Conservation (phyloP, 2,797 vertebrate genomes). For the Saxicola maurus region DNA sequence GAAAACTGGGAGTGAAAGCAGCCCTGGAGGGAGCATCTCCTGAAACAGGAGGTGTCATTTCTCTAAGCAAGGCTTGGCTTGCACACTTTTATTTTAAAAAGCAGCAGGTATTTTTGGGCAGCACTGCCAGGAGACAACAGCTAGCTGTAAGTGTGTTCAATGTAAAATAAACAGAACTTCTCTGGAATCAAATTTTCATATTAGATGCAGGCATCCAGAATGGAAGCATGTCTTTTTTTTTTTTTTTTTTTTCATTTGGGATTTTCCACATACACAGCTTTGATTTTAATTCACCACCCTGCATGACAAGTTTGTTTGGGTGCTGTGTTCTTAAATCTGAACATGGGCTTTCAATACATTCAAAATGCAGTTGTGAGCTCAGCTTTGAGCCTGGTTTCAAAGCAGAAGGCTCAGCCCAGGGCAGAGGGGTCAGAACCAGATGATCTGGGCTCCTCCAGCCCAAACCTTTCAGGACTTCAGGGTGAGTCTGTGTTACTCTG, state of each 20-base stretch:
- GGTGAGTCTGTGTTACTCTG: not conserved
- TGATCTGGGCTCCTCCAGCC: not conserved
- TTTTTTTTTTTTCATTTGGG: not conserved
- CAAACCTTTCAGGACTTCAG: not conserved
- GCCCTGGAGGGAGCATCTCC: not conserved
- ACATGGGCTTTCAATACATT: accelerated
- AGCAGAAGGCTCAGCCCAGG: accelerated
- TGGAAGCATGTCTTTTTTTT: not conserved
- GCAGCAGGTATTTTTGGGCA: not conserved
- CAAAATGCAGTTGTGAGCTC: not conserved
- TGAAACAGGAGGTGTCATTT: not conserved
- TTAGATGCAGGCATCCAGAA: not conserved
- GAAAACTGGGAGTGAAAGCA: not conserved
- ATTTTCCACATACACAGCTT: not conserved
- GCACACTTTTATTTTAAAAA: not conserved
- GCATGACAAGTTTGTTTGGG: not conserved
- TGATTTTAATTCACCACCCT: not conserved
- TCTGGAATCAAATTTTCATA: not conserved
- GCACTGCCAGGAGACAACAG: not conserved
- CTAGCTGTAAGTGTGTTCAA: not conserved
- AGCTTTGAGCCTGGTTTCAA: not conserved
- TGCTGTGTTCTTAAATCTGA: not conserved
- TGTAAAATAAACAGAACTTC: not conserved
- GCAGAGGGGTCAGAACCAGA: accelerated
- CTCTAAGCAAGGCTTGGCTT: not conserved